Evolutionary conservation across 2,113 vertebrate species (phyloP).

Genomic region (Peromyscus maniculatus): DNA sequence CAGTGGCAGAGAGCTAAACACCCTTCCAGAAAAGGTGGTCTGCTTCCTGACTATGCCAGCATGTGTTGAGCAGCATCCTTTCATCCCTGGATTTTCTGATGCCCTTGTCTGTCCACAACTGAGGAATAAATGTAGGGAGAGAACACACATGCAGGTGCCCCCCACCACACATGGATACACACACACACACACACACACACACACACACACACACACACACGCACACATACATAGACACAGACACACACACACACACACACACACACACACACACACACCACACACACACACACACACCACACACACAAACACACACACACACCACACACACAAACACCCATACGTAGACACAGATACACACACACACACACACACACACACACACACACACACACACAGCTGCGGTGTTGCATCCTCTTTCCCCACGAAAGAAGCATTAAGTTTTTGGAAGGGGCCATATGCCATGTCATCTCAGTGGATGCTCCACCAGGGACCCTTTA

Average conservation of each 20-base stretch:
- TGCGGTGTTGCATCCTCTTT: not conserved
- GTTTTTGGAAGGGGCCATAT: not conserved
- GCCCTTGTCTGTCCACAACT: not conserved
- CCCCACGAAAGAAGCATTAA: not conserved
- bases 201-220: accelerated
- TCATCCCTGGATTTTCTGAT: not conserved
- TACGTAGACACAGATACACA: not conserved
- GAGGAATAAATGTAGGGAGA: not conserved
- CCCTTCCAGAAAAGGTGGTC: not conserved
- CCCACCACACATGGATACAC: not conserved
- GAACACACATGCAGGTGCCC: not conserved
- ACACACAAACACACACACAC: no score
- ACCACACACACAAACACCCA: not conserved
- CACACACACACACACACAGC: accelerated
- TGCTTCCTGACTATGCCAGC: not conserved
- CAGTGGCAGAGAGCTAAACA: not conserved
- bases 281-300: no score
- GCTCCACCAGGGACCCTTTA: not conserved
- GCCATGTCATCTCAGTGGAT: not conserved
- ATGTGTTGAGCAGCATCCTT: not conserved
- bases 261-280: no score
- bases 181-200: not conserved
- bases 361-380: not conserved
- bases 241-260: not conserved
- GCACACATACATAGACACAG: not conserved